These are phyloP conservation scores for Trichogramma evanescens DNA, from an alignment of 2,888 invertebrate genomes.

Conservation along the genomic window DNA sequence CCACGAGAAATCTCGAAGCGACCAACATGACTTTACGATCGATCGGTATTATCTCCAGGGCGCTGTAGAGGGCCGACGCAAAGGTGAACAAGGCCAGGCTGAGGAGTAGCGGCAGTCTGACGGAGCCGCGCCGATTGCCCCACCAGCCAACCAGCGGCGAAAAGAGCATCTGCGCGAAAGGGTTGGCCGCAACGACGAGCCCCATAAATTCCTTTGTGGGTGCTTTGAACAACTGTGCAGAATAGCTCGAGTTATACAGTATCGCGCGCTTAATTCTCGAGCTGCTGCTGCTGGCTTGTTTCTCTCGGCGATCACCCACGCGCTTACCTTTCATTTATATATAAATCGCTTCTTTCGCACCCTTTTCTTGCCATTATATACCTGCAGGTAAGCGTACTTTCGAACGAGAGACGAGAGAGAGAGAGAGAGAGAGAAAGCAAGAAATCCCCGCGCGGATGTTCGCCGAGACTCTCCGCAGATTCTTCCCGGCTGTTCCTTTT, in stretches of 20 bases:
- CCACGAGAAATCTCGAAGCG: conserved; percentile 69
- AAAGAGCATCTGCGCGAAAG: conserved; percentile 78
- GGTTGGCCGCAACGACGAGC: conserved; percentile 77
- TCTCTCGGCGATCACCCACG: no score
- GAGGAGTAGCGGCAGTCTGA: conserved; percentile 64
- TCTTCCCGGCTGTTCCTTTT: no score
- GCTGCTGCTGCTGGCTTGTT: no score
- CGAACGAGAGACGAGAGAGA: no score
- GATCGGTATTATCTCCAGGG: conserved; percentile 62
- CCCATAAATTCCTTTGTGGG: conserved; percentile 70
- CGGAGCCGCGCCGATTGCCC: conserved; percentile 68
- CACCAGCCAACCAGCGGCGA: conserved; percentile 80
- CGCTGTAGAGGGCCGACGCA: conserved; percentile 68
- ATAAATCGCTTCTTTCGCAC: neutral
- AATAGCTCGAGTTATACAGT: no score
- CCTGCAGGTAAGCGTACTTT: no score
- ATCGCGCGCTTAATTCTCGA: no score
- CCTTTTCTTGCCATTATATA: no score
- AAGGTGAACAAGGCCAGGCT: conserved; percentile 66
- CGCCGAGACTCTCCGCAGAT: no score
- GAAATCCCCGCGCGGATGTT: no score
- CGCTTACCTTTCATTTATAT: neutral
- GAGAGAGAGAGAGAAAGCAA: no score
- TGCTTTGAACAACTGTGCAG: no score
- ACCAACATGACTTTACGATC: conserved; percentile 68